A percentile compares a stretch with the other conserved stretches of the same genome.
These are phyloP conservation scores for Drosophila bunnanda DNA, from an alignment of 2,888 invertebrate species.

Conservation along the genomic window DNA sequence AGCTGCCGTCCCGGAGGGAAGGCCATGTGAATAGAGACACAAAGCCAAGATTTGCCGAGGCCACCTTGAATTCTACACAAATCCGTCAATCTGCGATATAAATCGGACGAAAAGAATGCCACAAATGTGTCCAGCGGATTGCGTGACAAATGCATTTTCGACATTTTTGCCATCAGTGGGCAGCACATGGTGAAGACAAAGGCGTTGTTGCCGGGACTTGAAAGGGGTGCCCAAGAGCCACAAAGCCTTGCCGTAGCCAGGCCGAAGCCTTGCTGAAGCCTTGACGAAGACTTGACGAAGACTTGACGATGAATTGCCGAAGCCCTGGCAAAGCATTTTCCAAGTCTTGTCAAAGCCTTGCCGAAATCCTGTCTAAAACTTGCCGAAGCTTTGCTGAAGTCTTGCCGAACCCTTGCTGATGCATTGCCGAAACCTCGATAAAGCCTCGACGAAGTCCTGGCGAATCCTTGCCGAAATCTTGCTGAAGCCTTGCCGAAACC, in stretches of 20 bases:
- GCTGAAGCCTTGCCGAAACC: neutral
- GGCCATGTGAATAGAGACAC: slow-evolving; percentile 32
- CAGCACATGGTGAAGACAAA: neutral
- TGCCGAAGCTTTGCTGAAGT: neutral
- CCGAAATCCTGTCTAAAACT: neutral
- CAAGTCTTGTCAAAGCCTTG: neutral
- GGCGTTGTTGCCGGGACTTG: neutral
- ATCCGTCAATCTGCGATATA: slow-evolving; percentile 52
- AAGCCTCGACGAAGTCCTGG: neutral
- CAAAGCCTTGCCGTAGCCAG: neutral
- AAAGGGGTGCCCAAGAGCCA: neutral
- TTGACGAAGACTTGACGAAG: neutral
- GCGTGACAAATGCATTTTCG: slow-evolving; percentile 49
- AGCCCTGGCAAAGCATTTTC: neutral
- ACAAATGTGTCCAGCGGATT: slow-evolving; percentile 24
- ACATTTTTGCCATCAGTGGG: slow-evolving; percentile 17
- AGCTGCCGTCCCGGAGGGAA: slow-evolving; percentile 18
- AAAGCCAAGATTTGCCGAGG: neutral
- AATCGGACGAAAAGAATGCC: slow-evolving; percentile 48
- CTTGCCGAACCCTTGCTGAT: neutral
- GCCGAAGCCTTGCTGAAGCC: neutral
- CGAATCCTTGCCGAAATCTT: neutral
- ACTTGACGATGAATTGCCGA: neutral
- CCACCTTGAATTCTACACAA: slow-evolving; percentile 6
- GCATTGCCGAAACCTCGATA: neutral